phyloP scores from a whole-genome alignment of 1,140 invertebrate species.

The Sycophaga agraensis region DNA sequence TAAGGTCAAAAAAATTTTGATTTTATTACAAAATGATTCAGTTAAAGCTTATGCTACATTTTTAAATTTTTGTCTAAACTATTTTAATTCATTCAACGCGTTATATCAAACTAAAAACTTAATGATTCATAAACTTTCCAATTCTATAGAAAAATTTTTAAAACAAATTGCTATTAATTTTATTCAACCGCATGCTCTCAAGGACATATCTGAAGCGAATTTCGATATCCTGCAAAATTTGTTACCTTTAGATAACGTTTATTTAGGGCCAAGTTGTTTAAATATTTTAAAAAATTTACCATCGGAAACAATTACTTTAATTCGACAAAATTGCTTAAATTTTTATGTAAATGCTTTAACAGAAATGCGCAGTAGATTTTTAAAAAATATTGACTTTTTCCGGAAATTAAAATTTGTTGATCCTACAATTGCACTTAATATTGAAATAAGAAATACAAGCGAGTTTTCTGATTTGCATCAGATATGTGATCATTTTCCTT shows the following conservation, averaged over 20 bases:
- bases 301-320: not conserved
- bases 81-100: not conserved
- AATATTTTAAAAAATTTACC: not conserved
- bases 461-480: not conserved
- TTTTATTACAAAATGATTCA: not conserved
- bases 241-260: not conserved
- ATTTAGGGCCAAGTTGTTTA: not conserved
- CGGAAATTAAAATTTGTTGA: not conserved
- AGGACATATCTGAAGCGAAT: not conserved
- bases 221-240: not conserved
- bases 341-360: not conserved
- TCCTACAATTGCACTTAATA: not conserved
- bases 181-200: not conserved
- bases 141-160: not conserved
- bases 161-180: not conserved
- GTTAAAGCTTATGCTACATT: not conserved
- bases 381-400: not conserved
- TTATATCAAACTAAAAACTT: not conserved
- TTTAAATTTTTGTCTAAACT: not conserved
- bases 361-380: not conserved
- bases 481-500: not conserved
- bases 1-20: not conserved
- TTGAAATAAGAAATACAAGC: not conserved
- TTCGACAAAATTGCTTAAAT: not conserved
- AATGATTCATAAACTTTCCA: not conserved